These are phyloP conservation scores for Andrena minutula DNA, from an alignment of 2,888 invertebrate species.

Conservation along the genomic window DNA sequence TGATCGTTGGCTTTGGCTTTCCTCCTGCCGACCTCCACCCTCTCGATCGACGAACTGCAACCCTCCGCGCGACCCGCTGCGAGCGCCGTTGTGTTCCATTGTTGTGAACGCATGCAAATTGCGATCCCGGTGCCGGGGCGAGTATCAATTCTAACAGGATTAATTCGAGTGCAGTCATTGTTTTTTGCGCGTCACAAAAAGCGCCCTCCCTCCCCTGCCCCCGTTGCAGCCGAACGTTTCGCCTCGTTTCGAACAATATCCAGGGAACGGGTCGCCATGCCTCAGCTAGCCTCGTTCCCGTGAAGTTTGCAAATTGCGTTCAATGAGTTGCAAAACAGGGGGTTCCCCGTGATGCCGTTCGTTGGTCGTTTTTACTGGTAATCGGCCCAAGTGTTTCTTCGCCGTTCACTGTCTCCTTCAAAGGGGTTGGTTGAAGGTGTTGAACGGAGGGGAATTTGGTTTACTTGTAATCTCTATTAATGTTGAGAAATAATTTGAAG, in stretches of 20 bases:
- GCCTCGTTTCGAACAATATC: slow-evolving; percentile 67
- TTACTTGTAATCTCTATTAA: not conserved
- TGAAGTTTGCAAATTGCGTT: slow-evolving; percentile 62
- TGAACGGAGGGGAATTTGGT: not conserved
- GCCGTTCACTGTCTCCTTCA: not conserved
- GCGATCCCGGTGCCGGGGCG: slow-evolving; percentile 72
- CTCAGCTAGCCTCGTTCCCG: slow-evolving; percentile 13
- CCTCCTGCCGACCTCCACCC: slow-evolving; percentile 43
- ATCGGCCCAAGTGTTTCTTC: not conserved
- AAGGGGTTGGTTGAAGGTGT: not conserved
- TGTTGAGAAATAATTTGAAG: not conserved
- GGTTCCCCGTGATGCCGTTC: slow-evolving; percentile 22
- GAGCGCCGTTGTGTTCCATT: slow-evolving; percentile 74
- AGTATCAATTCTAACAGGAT: slow-evolving; percentile 80
- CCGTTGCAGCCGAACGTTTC: slow-evolving; percentile 54
- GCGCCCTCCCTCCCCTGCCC: slow-evolving; percentile 41
- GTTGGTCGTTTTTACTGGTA: slow-evolving; percentile 40
- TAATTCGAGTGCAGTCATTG: slow-evolving; percentile 79
- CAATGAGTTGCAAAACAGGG: slow-evolving; percentile 51
- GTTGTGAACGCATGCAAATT: slow-evolving; percentile 80
- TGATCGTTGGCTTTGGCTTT: slow-evolving; percentile 69
- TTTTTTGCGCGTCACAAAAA: slow-evolving; percentile 76
- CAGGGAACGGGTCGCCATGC: slow-evolving; percentile 32
- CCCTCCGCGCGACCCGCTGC: slow-evolving; percentile 49
- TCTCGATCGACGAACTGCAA: slow-evolving; percentile 44